Conservation (phyloP, 2,888 invertebrate species). For the Drosophila suboccidentalis region DNA sequence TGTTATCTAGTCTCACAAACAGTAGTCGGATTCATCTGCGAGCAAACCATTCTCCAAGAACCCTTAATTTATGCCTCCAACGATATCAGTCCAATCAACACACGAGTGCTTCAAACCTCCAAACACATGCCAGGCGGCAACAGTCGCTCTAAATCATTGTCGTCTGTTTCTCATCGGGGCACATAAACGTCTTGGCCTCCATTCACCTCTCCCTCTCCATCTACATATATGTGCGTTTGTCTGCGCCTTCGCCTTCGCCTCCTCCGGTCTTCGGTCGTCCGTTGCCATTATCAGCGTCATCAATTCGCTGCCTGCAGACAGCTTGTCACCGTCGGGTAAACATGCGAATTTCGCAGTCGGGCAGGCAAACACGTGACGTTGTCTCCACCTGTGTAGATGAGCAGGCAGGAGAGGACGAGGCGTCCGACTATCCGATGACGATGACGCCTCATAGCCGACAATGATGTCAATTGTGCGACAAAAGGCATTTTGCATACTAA, state of each 20-base stretch:
- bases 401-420: slow-evolving; percentile 42
- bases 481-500: slow-evolving; percentile 82
- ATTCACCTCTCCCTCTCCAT: slow-evolving; percentile 2
- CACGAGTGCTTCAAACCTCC: slow-evolving; percentile 25
- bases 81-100: slow-evolving; percentile 52
- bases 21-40: slow-evolving; percentile 7
- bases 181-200: slow-evolving; percentile 47
- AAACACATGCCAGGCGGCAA: slow-evolving; percentile 40
- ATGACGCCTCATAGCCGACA: slow-evolving; percentile 58
- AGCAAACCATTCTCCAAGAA: slow-evolving; percentile 5
- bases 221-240: slow-evolving; percentile 5
- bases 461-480: slow-evolving; percentile 74
- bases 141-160: slow-evolving; percentile 73
- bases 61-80: slow-evolving; percentile 45
- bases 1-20: slow-evolving; percentile 21
- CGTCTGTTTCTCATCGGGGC: slow-evolving; percentile 68
- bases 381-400: slow-evolving; percentile 43
- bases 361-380: slow-evolving; percentile 79
- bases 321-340: slow-evolving; percentile 80
- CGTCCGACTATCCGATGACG: slow-evolving; percentile 43
- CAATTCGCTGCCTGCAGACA: slow-evolving; percentile 81
- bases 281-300: slow-evolving; percentile 74
- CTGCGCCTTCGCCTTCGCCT: not conserved
- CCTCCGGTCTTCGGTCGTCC: slow-evolving; percentile 25
- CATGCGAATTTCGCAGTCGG: slow-evolving; percentile 83